phyloP scores from a whole-genome alignment of 1,140 invertebrate species.

The Zaprionus nigranus region DNA sequence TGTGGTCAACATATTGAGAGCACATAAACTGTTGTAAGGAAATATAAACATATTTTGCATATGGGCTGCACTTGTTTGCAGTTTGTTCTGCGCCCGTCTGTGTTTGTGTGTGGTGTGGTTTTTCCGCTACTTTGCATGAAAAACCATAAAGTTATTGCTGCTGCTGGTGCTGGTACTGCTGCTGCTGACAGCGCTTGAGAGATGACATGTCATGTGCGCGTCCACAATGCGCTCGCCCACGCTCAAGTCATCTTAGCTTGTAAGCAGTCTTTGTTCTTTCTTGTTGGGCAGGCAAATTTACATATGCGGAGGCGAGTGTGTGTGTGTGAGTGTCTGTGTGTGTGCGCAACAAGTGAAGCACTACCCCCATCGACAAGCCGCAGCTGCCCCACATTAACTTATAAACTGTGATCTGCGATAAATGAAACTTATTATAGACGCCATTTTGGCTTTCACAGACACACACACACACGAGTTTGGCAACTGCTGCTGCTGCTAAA shows the following conservation, averaged over 20 bases:
- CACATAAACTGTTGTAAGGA: background rate
- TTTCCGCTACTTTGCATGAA: slow-evolving; percentile 26
- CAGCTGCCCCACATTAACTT: background rate
- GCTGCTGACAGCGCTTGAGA: slow-evolving; percentile 55
- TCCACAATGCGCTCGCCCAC: slow-evolving; percentile 31
- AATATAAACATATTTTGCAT: slow-evolving; percentile 1
- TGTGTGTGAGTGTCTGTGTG: background rate
- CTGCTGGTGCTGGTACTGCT: background rate
- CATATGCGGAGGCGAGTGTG: background rate
- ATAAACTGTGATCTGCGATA: slow-evolving; percentile 27
- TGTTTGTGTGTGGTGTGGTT: slow-evolving; percentile 11
- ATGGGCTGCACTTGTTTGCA: background rate
- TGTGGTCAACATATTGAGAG: background rate
- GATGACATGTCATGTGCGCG: slow-evolving; percentile 56
- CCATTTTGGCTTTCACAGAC: slow-evolving; percentile 52
- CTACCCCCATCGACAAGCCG: background rate
- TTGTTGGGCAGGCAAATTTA: slow-evolving; percentile 33
- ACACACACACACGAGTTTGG: slow-evolving; percentile 21
- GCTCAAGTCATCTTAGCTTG: slow-evolving; percentile 27
- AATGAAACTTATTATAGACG: slow-evolving; percentile 63
- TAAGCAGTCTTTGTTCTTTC: slow-evolving; percentile 46
- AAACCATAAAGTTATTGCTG: slow-evolving; percentile 62
- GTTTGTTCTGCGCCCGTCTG: background rate
- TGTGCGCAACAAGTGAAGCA: slow-evolving; percentile 59
- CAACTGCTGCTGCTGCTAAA: slow-evolving; percentile 31